Evolutionary conservation across 2,113 vertebrate genomes (phyloP).

Genomic region (Lonchura striata): DNA sequence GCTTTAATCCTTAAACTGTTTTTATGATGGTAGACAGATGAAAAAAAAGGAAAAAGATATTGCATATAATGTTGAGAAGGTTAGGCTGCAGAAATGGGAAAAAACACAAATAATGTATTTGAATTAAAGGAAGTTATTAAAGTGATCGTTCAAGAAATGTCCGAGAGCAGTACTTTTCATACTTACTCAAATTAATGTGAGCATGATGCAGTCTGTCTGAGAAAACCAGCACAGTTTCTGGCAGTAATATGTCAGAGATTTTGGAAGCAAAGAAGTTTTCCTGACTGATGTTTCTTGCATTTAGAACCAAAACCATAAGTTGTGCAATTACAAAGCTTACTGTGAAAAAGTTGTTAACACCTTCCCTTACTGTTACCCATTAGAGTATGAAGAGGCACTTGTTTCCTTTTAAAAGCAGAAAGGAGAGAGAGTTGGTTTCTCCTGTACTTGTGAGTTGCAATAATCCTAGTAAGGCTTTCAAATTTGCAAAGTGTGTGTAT

Average conservation of each 20-base stretch:
- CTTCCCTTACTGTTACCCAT: not conserved
- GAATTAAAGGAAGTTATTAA: not conserved
- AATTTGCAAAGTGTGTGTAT: not conserved
- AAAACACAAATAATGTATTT: not conserved
- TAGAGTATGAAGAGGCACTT: not conserved
- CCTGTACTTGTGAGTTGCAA: not conserved
- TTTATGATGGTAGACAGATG: not conserved
- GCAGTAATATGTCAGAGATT: not conserved
- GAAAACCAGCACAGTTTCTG: not conserved
- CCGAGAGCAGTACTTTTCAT: not conserved
- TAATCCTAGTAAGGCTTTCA: not conserved
- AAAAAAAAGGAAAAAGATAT: not conserved
- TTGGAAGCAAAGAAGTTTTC: not conserved
- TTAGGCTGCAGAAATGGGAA: not conserved
- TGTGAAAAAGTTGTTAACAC: not conserved
- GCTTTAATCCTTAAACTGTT: conserved; percentile 3
- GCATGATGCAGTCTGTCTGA: not conserved
- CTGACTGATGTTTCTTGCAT: not conserved
- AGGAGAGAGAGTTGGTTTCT: not conserved
- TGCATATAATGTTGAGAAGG: not conserved
- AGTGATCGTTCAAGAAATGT: not conserved
- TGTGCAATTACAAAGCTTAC: not conserved
- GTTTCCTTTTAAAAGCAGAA: not conserved
- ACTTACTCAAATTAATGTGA: not conserved
- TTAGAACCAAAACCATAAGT: not conserved